A percentile compares a stretch with the other conserved stretches of the same genome.
Conservation (phyloP, 2,113 vertebrate species). For the Ochotona princeps region DNA sequence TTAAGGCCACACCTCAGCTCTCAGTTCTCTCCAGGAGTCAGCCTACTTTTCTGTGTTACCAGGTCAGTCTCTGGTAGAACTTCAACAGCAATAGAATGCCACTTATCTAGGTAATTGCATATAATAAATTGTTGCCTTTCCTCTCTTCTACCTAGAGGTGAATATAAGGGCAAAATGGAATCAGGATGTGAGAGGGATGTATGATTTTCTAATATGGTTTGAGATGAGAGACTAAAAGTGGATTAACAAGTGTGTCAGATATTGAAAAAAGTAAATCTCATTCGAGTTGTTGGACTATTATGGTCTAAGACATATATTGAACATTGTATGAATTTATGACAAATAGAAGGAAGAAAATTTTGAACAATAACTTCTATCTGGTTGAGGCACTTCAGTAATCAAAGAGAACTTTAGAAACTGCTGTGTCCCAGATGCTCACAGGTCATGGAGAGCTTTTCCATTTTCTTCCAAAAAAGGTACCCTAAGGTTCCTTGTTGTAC, state of each 20-base stretch:
- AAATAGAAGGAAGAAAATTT: constrained; percentile 9
- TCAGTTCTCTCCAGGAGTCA: background rate
- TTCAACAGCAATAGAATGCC: background rate
- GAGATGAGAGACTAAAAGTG: background rate
- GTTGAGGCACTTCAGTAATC: background rate
- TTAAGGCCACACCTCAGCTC: background rate
- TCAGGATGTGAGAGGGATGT: background rate
- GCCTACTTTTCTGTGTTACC: constrained; percentile 60
- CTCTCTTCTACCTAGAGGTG: background rate
- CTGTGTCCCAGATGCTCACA: background rate
- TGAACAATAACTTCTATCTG: background rate
- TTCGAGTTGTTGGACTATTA: background rate
- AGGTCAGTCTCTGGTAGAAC: background rate
- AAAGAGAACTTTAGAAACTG: background rate
- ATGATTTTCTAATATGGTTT: background rate
- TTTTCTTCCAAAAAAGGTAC: background rate
- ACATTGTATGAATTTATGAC: background rate
- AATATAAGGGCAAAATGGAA: constrained; percentile 4
- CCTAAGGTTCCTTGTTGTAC: background rate
- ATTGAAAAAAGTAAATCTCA: background rate
- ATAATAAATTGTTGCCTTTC: background rate
- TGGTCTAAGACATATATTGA: background rate
- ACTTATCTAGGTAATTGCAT: background rate
- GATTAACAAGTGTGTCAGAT: background rate
- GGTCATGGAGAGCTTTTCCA: background rate